Evolutionary conservation across 2,888 invertebrate species (phyloP).

Genomic region (Chrysopilus asiliformis): DNA sequence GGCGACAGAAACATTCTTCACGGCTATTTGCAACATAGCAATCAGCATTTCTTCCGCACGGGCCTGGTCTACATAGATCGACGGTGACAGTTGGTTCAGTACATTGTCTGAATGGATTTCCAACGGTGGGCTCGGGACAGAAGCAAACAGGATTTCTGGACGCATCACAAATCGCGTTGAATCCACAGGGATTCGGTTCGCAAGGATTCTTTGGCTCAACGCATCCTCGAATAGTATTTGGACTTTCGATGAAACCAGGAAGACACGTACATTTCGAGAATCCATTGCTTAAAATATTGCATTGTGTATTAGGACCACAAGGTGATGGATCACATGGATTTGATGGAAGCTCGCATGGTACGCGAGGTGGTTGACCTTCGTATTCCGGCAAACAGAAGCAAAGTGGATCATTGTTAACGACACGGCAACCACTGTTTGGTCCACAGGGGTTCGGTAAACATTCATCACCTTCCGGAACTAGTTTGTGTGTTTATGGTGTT

Average conservation of each 20-base stretch:
- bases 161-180: constrained; percentile 66
- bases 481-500: no score
- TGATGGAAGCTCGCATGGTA: constrained; percentile 54
- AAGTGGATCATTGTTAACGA: constrained; percentile 57
- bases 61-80: constrained; percentile 64
- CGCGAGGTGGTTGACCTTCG: constrained; percentile 68
- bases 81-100: constrained; percentile 44
- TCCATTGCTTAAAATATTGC: constrained; percentile 60
- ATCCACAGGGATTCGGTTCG: constrained; percentile 69
- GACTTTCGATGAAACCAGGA: constrained; percentile 69
- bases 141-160: constrained; percentile 67
- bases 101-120: constrained; percentile 72
- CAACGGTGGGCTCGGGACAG: constrained; percentile 69
- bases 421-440: constrained; percentile 66
- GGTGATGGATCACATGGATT: constrained; percentile 76
- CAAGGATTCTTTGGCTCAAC: constrained; percentile 66
- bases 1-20: constrained; percentile 71
- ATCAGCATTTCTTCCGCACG: constrained; percentile 70
- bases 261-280: constrained; percentile 80
- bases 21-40: constrained; percentile 70
- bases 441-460: constrained; percentile 75
- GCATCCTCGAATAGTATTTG: constrained; percentile 77
- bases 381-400: constrained; percentile 83
- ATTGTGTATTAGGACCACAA: constrained; percentile 81
- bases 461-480: constrained; percentile 81